Conservation (phyloP, 2,797 vertebrate genomes). For the Pseudochaenichthys georgianus region DNA sequence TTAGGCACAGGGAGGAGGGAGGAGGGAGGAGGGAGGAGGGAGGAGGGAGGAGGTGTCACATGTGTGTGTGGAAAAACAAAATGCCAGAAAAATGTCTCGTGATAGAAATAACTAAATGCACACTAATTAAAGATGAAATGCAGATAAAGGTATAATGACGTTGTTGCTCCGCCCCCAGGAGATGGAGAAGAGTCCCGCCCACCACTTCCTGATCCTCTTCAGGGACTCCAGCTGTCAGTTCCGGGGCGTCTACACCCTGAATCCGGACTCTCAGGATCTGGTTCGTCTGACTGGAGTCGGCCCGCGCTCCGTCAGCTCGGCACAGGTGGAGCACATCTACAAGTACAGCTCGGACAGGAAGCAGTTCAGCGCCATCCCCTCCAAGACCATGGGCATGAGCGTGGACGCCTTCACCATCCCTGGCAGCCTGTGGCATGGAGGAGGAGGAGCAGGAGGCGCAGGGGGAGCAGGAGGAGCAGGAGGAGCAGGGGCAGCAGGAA, state of each 20-base stretch:
- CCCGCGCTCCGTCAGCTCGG: slow-evolving; percentile 82
- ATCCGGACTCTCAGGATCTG: slow-evolving; percentile 88
- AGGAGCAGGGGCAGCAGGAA: slow-evolving; percentile 34
- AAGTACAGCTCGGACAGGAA: slow-evolving; percentile 96
- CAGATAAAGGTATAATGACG: no score
- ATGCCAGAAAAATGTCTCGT: no score
- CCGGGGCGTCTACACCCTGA: slow-evolving; percentile 90
- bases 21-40: no score
- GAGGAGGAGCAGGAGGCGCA: slow-evolving; percentile 46
- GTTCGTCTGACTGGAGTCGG: slow-evolving; percentile 87
- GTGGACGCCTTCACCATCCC: slow-evolving; percentile 95
- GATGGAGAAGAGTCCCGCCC: slow-evolving; percentile 92
- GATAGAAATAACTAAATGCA: no score
- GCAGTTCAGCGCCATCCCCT: slow-evolving; percentile 92
- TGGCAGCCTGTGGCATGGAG: slow-evolving; percentile 88
- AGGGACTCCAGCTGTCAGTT: slow-evolving; percentile 93
- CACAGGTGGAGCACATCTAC: slow-evolving; percentile 91
- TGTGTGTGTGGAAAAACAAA: no score
- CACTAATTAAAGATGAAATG: no score
- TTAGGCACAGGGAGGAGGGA: no score
- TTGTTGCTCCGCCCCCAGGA: slow-evolving; percentile 79
- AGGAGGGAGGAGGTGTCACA: no score
- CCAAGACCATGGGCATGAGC: slow-evolving; percentile 92
- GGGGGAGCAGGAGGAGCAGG: background rate
- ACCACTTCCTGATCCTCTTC: slow-evolving; percentile 95